phyloP scores from a whole-genome alignment of 53 echinoderm and acorn worm genomes.

The Paracentrotus lividus region DNA sequence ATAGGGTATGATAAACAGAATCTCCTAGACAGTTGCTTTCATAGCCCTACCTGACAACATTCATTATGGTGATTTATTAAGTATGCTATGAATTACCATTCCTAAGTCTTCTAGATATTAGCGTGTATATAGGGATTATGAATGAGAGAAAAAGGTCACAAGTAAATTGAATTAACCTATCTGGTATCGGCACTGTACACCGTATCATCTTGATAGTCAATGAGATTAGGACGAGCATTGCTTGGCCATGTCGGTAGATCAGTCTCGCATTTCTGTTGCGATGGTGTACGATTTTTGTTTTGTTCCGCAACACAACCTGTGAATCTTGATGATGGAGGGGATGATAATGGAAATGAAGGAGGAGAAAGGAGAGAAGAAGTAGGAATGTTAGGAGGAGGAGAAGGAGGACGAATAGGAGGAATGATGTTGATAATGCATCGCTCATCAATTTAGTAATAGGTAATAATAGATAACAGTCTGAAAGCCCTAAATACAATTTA shows the following conservation, averaged over 20 bases:
- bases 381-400: no score
- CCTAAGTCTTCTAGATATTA: neutral
- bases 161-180: slow-evolving; percentile 14
- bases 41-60: neutral
- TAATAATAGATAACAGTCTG: no score
- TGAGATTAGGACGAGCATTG: neutral
- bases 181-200: neutral
- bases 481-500: no score
- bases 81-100: neutral
- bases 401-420: no score
- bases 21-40: no score
- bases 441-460: no score
- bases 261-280: neutral
- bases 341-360: neutral
- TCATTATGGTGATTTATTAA: neutral
- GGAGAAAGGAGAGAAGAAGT: no score
- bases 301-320: neutral
- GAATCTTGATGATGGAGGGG: neutral
- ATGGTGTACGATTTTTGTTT: neutral
- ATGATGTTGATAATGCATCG: no score
- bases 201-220: neutral
- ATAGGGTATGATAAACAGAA: neutral
- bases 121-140: slow-evolving; percentile 6
- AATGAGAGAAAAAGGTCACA: slow-evolving; percentile 53
- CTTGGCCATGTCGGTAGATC: neutral